Evolutionary conservation across 2,888 invertebrate genomes (phyloP).

Genomic region (Phaedon cochleariae): DNA sequence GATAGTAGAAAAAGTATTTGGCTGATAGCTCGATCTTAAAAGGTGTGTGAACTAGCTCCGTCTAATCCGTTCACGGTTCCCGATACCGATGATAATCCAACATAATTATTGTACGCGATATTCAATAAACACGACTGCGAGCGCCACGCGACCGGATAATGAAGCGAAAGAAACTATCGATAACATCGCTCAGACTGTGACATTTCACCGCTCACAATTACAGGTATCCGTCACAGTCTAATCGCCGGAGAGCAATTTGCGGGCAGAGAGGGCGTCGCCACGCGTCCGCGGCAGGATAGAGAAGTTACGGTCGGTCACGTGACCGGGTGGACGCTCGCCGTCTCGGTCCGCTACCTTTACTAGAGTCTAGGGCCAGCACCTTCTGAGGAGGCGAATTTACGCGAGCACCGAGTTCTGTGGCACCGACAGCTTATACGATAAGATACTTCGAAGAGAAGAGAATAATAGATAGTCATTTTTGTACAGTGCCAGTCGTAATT

Average conservation of each 20-base stretch:
- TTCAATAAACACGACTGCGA: slow-evolving; percentile 60
- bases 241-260: slow-evolving; percentile 58
- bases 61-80: slow-evolving; percentile 2
- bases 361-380: neutral
- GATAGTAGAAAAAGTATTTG: too few relatives aligned
- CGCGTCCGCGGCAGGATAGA: slow-evolving; percentile 60
- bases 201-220: neutral
- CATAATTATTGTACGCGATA: slow-evolving; percentile 60
- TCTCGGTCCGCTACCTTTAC: slow-evolving; percentile 57
- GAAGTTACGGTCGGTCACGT: slow-evolving; percentile 61
- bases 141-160: slow-evolving; percentile 59
- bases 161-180: slow-evolving; percentile 63
- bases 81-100: slow-evolving; percentile 51
- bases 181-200: slow-evolving; percentile 59
- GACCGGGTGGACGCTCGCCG: slow-evolving; percentile 55
- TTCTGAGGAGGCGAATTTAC: too few relatives aligned
- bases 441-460: too few relatives aligned
- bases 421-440: too few relatives aligned
- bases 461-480: too few relatives aligned
- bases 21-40: neutral
- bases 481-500: too few relatives aligned
- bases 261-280: slow-evolving; percentile 62
- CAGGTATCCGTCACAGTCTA: slow-evolving; percentile 50
- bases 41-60: slow-evolving; percentile 15
- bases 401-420: too few relatives aligned